Base-by-base conservation (phyloP, 2,888 invertebrate species). In the Heteromurus nitidus region DNA sequence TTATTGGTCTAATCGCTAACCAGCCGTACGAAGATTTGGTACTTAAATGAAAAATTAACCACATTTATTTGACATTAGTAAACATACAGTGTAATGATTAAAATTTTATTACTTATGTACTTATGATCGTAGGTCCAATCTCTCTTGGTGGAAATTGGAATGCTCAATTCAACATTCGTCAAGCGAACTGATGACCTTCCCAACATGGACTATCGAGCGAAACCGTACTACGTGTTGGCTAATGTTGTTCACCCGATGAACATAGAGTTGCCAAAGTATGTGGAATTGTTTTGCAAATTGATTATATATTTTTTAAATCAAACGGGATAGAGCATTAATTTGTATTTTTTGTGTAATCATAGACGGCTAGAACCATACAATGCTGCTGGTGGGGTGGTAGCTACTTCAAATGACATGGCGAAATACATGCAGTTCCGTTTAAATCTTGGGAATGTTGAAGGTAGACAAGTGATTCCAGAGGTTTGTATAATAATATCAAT, bases 341-440 rank as follows among this genome's bases (percentile, higher is more conserved):
- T 11, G n/a, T 55, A 55, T 55, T 22, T 55, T 55, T 55, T 24
- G 7, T 50, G n/a, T 50, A n/a, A 50, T 50, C 18, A 3, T 16
- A 84, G 84, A 28, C 60, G 85, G 16, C 58, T 72, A 26, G 64
- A 30, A 1, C n/a, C 70, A 0, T 30, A 64, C 0, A 20, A 68
- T 5, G 73, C 81, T 3, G 72, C 80, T 7, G 85, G 85, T 5
- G 85, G 80, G 5, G 22, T 85, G 0, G 69, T 80, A 16, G 30
- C 70, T 16, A 67, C 82, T 5, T 65, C 85, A 5, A 16, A 75
- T 16, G 85, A 85, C 30, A 82, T 85, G 74, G 60, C 60, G 2
- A 64, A 67, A 5, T 85, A 82, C 47, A 28, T 84, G 7, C 13
- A 44, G 11, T 85, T 85, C 26, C 85, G 79, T 18, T 42, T 85